Conservation (phyloP, 2,888 invertebrate species). For the Acrobasis suavella region DNA sequence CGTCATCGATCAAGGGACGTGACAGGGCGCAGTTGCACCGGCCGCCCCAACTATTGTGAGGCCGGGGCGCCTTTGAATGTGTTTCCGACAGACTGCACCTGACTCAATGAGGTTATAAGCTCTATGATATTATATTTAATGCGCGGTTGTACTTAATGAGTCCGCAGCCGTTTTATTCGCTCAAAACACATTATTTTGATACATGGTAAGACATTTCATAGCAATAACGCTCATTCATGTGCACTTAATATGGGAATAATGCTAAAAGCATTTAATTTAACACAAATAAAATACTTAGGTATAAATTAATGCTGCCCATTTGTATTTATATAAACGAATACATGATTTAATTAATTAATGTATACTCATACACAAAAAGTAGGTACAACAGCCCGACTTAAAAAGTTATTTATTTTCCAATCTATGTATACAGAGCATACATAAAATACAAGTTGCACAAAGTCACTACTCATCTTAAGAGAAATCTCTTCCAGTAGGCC, state of each 20-base stretch:
- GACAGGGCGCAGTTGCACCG: slow-evolving; percentile 64
- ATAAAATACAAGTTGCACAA: no score
- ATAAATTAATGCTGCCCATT: no score
- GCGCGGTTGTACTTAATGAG: slow-evolving; percentile 17
- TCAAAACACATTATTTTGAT: slow-evolving; percentile 19
- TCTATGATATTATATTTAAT: slow-evolving; percentile 14
- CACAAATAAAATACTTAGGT: neutral
- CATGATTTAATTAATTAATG: no score
- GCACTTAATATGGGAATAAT: neutral
- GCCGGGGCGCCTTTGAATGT: slow-evolving; percentile 24
- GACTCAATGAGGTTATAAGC: slow-evolving; percentile 20
- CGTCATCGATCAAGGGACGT: slow-evolving; percentile 70
- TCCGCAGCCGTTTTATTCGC: slow-evolving; percentile 9
- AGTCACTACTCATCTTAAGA: no score
- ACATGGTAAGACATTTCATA: slow-evolving; percentile 13
- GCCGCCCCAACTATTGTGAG: slow-evolving; percentile 35
- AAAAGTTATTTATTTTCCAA: no score
- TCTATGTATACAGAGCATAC: no score
- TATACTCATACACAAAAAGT: no score
- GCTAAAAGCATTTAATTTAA: slow-evolving; percentile 2
- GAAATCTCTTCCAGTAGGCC: no score
- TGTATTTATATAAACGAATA: no score
- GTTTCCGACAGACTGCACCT: slow-evolving; percentile 23
- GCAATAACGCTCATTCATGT: slow-evolving; percentile 13
- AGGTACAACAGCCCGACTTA: no score